Evolutionary conservation across 1,140 invertebrate species (phyloP).

Genomic region (Sarcophaga peregrina): DNA sequence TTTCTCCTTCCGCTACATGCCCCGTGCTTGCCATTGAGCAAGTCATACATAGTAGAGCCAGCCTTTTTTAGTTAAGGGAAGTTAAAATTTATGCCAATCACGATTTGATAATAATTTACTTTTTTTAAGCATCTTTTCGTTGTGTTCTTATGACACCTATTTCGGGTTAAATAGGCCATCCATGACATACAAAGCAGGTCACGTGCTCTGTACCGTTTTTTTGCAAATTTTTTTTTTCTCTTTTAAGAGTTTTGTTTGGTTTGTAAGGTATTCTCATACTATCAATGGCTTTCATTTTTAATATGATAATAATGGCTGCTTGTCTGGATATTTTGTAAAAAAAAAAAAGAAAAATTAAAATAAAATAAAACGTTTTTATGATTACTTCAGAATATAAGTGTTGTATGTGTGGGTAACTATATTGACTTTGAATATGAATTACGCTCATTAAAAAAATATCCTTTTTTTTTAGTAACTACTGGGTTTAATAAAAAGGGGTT

Average conservation of each 20-base stretch:
- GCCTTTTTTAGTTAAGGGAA: too few species aligned
- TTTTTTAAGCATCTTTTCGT: conserved; percentile 35
- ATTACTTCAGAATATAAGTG: background rate
- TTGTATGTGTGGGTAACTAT: background rate
- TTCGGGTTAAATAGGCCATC: conserved; percentile 39
- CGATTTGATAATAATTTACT: conserved; percentile 42
- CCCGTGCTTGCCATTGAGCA: too few species aligned
- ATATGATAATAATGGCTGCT: conserved; percentile 7
- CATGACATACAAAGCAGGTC: conserved; percentile 33
- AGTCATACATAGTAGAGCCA: background rate
- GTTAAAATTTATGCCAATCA: conserved; percentile 25
- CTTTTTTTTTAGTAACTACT: background rate
- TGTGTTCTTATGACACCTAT: conserved; percentile 38
- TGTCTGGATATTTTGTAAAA: conserved; percentile 3
- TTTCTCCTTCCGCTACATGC: background rate
- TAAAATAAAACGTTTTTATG: too few species aligned
- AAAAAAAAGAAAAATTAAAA: background rate
- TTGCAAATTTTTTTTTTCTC: conserved; percentile 15
- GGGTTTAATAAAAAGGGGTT: background rate
- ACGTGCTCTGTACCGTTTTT: conserved; percentile 25
- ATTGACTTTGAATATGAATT: conserved; percentile 20
- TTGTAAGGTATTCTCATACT: background rate
- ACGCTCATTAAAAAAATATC: background rate
- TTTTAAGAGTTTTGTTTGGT: background rate
- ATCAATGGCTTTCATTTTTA: conserved; percentile 6